A percentile compares a stretch with the other conserved stretches of the same genome.
These are phyloP conservation scores for Delphinus delphis DNA, from an alignment of 2,113 vertebrate genomes.

Conservation along the genomic window DNA sequence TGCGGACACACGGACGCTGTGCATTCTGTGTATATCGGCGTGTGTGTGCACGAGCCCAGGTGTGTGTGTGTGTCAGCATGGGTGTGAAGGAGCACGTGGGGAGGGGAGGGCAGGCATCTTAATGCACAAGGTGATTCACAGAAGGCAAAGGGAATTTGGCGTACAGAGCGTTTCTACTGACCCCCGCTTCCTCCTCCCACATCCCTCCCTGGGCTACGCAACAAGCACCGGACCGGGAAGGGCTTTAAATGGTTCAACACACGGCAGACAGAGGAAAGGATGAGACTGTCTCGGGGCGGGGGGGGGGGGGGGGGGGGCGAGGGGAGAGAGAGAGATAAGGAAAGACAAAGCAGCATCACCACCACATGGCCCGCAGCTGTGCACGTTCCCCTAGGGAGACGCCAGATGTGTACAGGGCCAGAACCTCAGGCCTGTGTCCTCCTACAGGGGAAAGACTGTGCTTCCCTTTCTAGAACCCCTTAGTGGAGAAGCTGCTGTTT, in stretches of 20 bases:
- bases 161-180: neutral
- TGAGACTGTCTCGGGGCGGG: neutral
- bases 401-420: neutral
- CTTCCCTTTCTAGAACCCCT: neutral
- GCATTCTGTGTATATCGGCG: neutral
- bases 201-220: neutral
- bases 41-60: neutral
- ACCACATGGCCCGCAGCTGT: neutral
- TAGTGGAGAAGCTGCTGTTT: neutral
- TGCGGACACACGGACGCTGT: accelerated
- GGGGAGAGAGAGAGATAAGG: neutral
- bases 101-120: neutral
- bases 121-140: neutral
- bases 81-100: neutral
- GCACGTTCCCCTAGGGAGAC: neutral
- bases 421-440: neutral
- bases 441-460: neutral
- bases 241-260: slow-evolving; percentile 18
- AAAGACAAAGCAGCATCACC: too few relatives aligned
- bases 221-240: neutral
- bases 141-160: slow-evolving; percentile 10
- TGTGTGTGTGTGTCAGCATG: neutral
- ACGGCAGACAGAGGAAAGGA: neutral
- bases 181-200: neutral
- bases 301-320: neutral